phyloP scores from a whole-genome alignment of 2,888 invertebrate species.

The Aspidiotus rigidus region DNA sequence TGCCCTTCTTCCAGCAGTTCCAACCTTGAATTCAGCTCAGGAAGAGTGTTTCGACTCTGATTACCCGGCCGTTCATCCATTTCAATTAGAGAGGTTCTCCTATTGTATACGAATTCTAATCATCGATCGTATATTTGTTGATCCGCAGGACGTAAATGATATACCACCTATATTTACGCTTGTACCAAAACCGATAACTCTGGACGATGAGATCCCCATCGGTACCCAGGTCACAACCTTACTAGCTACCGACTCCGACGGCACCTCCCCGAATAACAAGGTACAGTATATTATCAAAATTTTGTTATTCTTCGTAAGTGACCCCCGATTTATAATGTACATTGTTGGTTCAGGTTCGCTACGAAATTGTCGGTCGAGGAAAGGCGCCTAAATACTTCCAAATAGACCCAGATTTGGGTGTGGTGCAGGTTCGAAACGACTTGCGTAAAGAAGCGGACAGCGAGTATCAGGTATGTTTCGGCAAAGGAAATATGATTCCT shows the following conservation, averaged over 20 bases:
- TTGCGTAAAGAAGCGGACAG: slow-evolving; percentile 74
- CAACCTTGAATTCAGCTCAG: no score
- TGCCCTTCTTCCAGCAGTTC: no score
- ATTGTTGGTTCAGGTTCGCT: slow-evolving; percentile 44
- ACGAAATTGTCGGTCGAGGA: slow-evolving; percentile 71
- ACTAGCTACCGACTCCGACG: slow-evolving; percentile 72
- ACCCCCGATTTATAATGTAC: no score
- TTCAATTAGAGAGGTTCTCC: no score
- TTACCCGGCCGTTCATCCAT: no score
- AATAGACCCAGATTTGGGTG: slow-evolving; percentile 75
- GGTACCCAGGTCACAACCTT: slow-evolving; percentile 71
- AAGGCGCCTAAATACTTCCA: slow-evolving; percentile 78
- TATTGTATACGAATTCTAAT: no score
- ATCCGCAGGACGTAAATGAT: slow-evolving; percentile 70
- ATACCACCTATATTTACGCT: slow-evolving; percentile 78
- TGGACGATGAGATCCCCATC: slow-evolving; percentile 73
- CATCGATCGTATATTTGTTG: background rate
- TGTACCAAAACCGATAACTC: slow-evolving; percentile 68
- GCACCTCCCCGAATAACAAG: slow-evolving; percentile 74
- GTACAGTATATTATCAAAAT: slow-evolving; percentile 41
- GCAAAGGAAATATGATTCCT: background rate
- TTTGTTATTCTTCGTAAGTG: no score
- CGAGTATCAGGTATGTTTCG: slow-evolving; percentile 62
- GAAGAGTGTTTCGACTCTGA: no score
- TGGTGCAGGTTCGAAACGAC: slow-evolving; percentile 70